Evolutionary conservation across 1,140 invertebrate genomes (phyloP).

Genomic region (Papilio polytes): DNA sequence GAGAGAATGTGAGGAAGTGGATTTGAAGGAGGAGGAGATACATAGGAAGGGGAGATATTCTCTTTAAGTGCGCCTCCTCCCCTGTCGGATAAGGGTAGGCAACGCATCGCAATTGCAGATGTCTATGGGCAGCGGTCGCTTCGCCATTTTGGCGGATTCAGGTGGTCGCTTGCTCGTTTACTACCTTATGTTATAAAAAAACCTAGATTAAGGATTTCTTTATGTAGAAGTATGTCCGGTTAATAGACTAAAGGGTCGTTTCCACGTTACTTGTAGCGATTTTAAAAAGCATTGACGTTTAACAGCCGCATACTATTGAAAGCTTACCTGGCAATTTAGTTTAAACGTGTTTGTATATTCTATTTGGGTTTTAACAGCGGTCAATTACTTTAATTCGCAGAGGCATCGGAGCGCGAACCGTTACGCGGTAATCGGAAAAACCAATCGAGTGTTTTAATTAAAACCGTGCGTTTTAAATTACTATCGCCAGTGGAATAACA

Average conservation of each 20-base stretch:
- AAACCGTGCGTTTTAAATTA: slow-evolving; percentile 33
- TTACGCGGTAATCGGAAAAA: slow-evolving; percentile 36
- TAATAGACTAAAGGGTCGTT: background rate
- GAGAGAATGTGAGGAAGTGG: too few species aligned
- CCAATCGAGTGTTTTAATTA: slow-evolving; percentile 38
- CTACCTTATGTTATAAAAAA: too few species aligned
- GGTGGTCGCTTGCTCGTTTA: too few species aligned
- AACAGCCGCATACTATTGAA: background rate
- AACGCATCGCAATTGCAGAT: too few species aligned
- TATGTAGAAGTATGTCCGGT: too few species aligned
- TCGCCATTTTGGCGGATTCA: too few species aligned
- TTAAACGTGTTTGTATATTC: slow-evolving; percentile 13
- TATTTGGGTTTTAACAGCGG: slow-evolving; percentile 40
- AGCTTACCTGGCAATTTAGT: slow-evolving; percentile 6
- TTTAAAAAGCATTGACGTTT: background rate
- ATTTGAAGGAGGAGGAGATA: too few species aligned
- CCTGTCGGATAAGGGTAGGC: too few species aligned
- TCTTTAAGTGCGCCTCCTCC: too few species aligned
- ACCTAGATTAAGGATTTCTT: too few species aligned
- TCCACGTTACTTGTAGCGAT: background rate
- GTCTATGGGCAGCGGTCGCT: too few species aligned
- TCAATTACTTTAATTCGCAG: slow-evolving; percentile 38
- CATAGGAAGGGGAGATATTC: too few species aligned
- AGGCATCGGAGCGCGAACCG: slow-evolving; percentile 16
- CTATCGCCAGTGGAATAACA: slow-evolving; percentile 24